These are phyloP conservation scores for Spinibarbus caldwelli DNA, from an alignment of 2,797 vertebrate species.

Conservation along the genomic window DNA sequence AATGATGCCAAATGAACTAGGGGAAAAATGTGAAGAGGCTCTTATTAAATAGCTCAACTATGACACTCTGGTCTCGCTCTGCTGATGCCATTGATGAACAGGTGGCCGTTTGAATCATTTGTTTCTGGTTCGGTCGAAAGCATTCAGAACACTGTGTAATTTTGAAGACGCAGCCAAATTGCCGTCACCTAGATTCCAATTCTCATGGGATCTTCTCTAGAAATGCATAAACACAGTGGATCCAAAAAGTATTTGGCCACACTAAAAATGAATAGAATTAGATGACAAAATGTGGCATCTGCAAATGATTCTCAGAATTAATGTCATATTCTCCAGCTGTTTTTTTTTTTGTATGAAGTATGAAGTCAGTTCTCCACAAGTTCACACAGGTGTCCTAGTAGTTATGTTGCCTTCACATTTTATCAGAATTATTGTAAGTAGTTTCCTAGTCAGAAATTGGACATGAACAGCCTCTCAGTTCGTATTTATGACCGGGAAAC, in stretches of 20 bases:
- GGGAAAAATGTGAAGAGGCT: background rate
- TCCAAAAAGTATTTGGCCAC: background rate
- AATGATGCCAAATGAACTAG: conserved; percentile 16
- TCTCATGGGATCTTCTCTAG: background rate
- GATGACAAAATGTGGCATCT: background rate
- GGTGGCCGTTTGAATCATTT: conserved; percentile 22
- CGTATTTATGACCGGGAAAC: background rate
- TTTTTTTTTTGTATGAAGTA: background rate
- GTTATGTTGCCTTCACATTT: background rate
- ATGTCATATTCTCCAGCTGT: background rate
- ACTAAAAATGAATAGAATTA: background rate
- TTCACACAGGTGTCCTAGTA: background rate
- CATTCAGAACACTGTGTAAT: conserved; percentile 13
- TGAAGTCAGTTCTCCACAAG: background rate
- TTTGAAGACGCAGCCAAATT: background rate
- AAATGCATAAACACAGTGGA: background rate
- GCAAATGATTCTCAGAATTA: background rate
- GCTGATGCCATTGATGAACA: conserved; percentile 29
- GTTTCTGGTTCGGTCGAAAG: conserved; percentile 4
- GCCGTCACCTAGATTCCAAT: background rate
- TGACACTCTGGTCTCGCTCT: conserved; percentile 32
- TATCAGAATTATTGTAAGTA: too few species aligned
- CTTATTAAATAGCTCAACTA: conserved; percentile 36
- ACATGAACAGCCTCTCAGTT: background rate
- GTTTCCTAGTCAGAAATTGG: conserved; percentile 1